Evolutionary conservation across 2,113 vertebrate species (phyloP).

Genomic region (Piaya cayana): DNA sequence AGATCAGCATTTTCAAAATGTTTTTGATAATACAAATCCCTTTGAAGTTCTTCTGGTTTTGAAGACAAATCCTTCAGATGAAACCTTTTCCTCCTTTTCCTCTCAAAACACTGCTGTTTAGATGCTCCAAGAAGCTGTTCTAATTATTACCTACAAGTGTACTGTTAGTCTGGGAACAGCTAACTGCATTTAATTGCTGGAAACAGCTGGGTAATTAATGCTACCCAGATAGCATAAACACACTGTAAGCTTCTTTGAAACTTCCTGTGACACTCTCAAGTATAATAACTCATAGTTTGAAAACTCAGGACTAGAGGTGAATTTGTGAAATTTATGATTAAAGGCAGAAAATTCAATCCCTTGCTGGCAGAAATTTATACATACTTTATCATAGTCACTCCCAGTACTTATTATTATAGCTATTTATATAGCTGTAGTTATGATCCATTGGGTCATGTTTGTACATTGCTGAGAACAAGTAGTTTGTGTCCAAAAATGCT

Average conservation of each 20-base stretch:
- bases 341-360: not conserved
- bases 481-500: not conserved
- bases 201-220: slow-evolving; percentile 43
- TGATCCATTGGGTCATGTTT: not conserved
- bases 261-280: not conserved
- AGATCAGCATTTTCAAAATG: not conserved
- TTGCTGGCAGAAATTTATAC: not conserved
- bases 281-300: not conserved
- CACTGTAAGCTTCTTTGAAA: slow-evolving; percentile 4
- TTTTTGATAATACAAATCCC: not conserved
- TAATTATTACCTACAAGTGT: slow-evolving; percentile 18
- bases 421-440: not conserved
- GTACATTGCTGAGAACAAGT: not conserved
- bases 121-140: not conserved
- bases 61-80: not conserved
- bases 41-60: not conserved
- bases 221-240: not conserved
- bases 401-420: not conserved
- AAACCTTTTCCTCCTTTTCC: not conserved
- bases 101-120: not conserved
- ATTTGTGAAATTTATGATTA: not conserved
- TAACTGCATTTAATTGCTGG: slow-evolving; percentile 11
- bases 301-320: not conserved
- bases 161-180: not conserved
- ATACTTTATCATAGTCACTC: not conserved